Conservation (phyloP, 2,113 vertebrate genomes). For the Columba janthina region DNA sequence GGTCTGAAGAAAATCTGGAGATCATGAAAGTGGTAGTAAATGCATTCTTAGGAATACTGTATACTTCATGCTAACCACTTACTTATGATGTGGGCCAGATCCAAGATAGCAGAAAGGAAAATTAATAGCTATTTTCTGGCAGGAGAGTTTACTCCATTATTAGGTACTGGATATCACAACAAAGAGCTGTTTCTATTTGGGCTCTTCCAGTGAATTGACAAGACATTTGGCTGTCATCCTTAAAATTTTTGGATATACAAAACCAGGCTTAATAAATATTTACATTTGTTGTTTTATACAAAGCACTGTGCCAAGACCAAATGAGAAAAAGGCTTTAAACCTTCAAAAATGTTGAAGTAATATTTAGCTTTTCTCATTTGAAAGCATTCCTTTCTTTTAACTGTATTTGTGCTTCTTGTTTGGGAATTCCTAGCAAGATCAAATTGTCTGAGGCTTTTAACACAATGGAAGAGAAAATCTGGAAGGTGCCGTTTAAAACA, state of each 20-base stretch:
- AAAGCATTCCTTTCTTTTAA: background rate
- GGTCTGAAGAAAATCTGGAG: background rate
- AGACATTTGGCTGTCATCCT: constrained; percentile 7
- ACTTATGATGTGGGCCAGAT: background rate
- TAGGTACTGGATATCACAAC: background rate
- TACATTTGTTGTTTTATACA: background rate
- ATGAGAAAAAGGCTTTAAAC: background rate
- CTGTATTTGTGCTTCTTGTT: background rate
- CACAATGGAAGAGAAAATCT: background rate
- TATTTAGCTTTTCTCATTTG: background rate
- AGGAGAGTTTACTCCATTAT: background rate
- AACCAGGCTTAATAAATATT: constrained; percentile 16
- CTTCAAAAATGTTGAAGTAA: background rate
- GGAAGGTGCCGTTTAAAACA: background rate
- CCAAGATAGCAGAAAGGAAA: constrained; percentile 1
- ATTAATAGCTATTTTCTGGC: background rate
- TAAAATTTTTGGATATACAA: background rate
- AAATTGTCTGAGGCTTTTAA: background rate
- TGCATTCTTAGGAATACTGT: background rate
- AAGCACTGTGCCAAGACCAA: background rate
- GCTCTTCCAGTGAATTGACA: background rate
- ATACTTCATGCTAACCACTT: background rate
- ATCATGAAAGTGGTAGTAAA: background rate
- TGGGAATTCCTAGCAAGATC: background rate
- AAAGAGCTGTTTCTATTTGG: background rate